Evolutionary conservation across 2,113 vertebrate species (phyloP).

Genomic region (Vulpes ferrilata): DNA sequence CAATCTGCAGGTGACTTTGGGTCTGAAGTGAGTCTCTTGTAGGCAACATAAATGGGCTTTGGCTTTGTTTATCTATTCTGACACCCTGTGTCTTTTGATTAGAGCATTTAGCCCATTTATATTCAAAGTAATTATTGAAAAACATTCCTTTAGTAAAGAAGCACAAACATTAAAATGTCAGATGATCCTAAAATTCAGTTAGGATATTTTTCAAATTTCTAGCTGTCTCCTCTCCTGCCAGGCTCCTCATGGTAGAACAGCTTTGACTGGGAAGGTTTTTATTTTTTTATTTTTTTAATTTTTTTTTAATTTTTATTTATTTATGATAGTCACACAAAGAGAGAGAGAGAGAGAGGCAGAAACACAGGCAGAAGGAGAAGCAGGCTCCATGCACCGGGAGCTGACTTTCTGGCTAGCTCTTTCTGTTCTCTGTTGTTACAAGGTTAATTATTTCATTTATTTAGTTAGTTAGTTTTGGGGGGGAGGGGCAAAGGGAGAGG

Average conservation of each 20-base stretch:
- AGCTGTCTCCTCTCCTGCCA: neutral
- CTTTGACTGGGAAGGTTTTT: neutral
- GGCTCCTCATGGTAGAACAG: neutral
- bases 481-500: neutral
- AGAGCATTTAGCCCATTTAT: neutral
- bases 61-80: neutral
- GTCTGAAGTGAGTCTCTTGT: neutral
- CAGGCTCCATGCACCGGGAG: too few species aligned
- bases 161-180: neutral
- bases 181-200: neutral
- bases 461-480: neutral
- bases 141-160: neutral
- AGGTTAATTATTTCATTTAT: neutral
- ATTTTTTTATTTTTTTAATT: too few species aligned
- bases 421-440: neutral
- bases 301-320: too few species aligned
- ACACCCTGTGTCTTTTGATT: neutral
- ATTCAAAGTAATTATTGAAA: neutral
- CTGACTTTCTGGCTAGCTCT: neutral
- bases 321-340: too few species aligned
- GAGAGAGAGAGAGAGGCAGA: too few species aligned
- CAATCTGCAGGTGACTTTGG: neutral
- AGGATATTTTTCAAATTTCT: neutral
- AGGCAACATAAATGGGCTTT: neutral
- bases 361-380: too few species aligned